Base-by-base conservation (phyloP, 1,140 invertebrate species). In the Drosophila trapezifrons region DNA sequence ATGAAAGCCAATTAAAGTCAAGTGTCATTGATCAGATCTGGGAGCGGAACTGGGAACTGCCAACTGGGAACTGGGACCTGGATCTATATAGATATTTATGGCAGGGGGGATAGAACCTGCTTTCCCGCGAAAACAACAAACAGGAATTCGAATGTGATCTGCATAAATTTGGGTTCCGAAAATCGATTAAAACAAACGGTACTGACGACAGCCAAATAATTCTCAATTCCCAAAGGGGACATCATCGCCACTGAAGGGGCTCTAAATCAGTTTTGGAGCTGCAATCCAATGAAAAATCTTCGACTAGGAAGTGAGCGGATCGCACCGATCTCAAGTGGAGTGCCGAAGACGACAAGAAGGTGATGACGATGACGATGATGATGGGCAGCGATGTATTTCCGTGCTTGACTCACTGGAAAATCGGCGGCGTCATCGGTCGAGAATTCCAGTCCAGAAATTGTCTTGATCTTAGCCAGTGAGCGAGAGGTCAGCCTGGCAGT, bases 181-280 rank as follows among this genome's bases (percentile, higher is more conserved):
- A 76, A 59, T 57, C 35, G 40, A 75, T 76, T 76, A 58, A 76
- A 54, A 12, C 8, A 45, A 76, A 76, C 67, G 67, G 51, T 71
- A 71, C 42, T 47, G 65, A 27, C 42, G 65, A 47, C 67, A 71
- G 51, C 20, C 63, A 47, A 49, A 71, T 40, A 47, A 57, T 70
- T 71, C 62, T 59, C 45, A 49, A 20, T 15, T n/a, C 25, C 17
- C 35, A 46, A 55, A 18, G 17, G 43, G 49, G 25, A 45, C 43
- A 29, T 35, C 29, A 43, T 43, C 17, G 32, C 49, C 15, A 13
- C 38, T 46, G 32, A 56, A 40, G 64, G 15, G 64, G 32, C 64
- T 70, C 52, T 43, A 52, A 66, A 46, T 65, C 62, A 62, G 43
- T 27, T 22, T 49, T 49, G 43, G 38, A 6, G 6, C 27, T 65